Percentiles rank a stretch among this genome's conserved stretches.
phyloP scores from a whole-genome alignment of 2,797 vertebrate species.

The Anguilla marmorata region DNA sequence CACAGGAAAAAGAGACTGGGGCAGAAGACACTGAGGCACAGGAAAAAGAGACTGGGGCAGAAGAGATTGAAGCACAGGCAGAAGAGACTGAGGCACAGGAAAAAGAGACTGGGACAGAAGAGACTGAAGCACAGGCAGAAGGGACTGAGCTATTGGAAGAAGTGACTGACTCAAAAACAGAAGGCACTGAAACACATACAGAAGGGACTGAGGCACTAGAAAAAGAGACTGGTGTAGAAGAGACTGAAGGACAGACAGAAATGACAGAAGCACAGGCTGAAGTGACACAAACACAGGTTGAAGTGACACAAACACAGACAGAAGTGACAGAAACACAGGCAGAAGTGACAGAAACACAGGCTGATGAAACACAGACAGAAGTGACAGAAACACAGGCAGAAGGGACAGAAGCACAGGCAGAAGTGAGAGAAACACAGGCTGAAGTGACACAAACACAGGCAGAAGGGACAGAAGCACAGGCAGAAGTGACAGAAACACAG shows the following conservation, averaged over 20 bases:
- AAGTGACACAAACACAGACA: constrained; percentile 32
- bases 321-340: background rate
- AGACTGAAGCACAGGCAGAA: background rate
- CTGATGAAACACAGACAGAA: background rate
- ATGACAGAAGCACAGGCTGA: background rate
- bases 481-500: background rate
- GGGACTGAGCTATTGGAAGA: background rate
- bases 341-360: background rate
- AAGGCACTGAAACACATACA: background rate
- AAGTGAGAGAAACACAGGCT: constrained; percentile 29
- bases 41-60: constrained; percentile 36
- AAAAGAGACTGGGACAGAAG: background rate
- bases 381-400: background rate
- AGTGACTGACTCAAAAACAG: background rate
- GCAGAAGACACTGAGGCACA: constrained; percentile 8
- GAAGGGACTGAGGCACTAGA: background rate
- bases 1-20: background rate
- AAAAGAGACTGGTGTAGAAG: background rate
- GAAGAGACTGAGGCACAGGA: fast-evolving
- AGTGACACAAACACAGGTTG: constrained; percentile 27
- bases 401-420: background rate
- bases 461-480: background rate
- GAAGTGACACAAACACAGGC: constrained; percentile 33
- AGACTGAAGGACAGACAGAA: background rate
- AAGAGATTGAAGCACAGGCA: constrained; percentile 8